These are phyloP conservation scores for Gallinago stenura DNA, from an alignment of 2,797 vertebrate genomes.

Conservation along the genomic window DNA sequence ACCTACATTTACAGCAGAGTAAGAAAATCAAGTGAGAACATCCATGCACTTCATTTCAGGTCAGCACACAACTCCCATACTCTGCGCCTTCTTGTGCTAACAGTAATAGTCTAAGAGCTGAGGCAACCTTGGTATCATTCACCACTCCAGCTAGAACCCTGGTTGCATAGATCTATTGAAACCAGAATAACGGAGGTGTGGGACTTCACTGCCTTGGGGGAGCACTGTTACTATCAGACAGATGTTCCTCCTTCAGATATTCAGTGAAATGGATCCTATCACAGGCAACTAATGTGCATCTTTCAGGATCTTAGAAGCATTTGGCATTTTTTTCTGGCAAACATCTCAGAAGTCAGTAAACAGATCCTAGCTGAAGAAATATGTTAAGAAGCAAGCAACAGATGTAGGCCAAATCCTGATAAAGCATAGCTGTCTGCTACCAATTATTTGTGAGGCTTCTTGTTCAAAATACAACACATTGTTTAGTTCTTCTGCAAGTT, in stretches of 20 bases:
- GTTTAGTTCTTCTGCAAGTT: neutral
- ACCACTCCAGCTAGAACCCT: neutral
- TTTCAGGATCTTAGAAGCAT: neutral
- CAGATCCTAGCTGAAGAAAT: neutral
- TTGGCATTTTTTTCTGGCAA: neutral
- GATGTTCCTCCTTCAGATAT: neutral
- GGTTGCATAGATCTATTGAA: neutral
- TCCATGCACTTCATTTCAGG: neutral
- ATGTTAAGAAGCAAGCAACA: neutral
- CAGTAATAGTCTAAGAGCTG: neutral
- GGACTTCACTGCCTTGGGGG: neutral
- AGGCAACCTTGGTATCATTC: neutral
- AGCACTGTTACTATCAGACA: neutral
- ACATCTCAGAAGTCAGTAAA: neutral
- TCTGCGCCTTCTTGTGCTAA: neutral
- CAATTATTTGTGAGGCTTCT: neutral
- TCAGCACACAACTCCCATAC: neutral
- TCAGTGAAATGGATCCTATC: neutral
- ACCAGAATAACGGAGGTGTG: rapidly evolving
- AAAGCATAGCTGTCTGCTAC: neutral
- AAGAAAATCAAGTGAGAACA: neutral
- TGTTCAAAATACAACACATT: neutral
- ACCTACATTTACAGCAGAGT: neutral
- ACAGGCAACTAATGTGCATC: neutral
- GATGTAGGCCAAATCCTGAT: neutral